Base-by-base conservation (phyloP, 2,113 vertebrate species). In the Ancistrus triradiatus region DNA sequence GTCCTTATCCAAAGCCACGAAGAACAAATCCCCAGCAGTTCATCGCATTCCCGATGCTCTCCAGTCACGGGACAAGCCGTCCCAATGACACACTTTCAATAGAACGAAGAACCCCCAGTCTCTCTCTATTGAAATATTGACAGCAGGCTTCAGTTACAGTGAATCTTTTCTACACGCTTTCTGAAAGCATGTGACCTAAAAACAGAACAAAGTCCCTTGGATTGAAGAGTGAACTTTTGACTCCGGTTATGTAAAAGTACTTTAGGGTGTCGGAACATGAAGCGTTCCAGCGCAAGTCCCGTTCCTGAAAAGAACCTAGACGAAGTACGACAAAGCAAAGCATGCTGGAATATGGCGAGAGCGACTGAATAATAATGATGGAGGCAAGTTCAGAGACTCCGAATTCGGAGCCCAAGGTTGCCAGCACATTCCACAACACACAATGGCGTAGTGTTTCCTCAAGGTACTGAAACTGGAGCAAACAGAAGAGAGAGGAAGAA, bases 401-500 rank as follows among this genome's bases (percentile, higher is more conserved):
- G n/a, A n/a, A n/a, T 74, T 70, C 71, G 46, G 57, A 55, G 50
- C 70, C 72, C 43, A 59, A 59, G 68, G 61, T 66, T 64, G 59
- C 62, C 40, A 27, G 62, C 40, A 40, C 71, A 76, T 74, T 76
- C 74, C 71, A 17, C n/a, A 61, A 62, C 68, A 56, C 73, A 78
- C 77, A 78, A 78, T 74, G 59, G 69, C 49, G 13, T 57, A 76
- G 43, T 78, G 77, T 78, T 72, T 76, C 59, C 66, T 67, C 28
- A 4, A 46, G 50, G 64, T 60, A 3, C 43, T 73, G 64, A 59
- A 69, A 74, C 73, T 25, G 50, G 64, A 66, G 70, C 10, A 17
- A 65, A 52, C 59, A 44, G 27, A 56, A 63, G 37, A 69, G 70
- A 46, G 42, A 40, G 43, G 28, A 76, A 53, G 17, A 70, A 72